phyloP scores from a whole-genome alignment of 1,140 invertebrate species.

The Heliconius hewitsoni region DNA sequence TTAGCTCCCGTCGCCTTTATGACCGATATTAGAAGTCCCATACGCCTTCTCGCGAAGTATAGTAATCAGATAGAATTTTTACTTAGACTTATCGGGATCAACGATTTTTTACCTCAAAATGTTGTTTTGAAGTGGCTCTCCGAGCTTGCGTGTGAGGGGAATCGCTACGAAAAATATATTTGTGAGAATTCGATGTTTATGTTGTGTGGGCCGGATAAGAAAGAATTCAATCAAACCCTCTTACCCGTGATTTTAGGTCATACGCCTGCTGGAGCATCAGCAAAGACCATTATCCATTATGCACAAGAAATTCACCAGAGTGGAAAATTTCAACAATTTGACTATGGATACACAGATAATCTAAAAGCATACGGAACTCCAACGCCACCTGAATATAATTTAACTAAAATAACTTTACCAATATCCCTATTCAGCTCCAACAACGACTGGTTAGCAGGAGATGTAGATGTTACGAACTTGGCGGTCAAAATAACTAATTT shows the following conservation, averaged over 20 bases:
- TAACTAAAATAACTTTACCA: constrained; percentile 85
- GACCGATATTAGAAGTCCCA: constrained; percentile 86
- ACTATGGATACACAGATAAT: constrained; percentile 84
- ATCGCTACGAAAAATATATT: constrained; percentile 82
- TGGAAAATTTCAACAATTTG: constrained; percentile 85
- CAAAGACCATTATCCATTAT: constrained; percentile 88
- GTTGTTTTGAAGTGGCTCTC: constrained; percentile 83
- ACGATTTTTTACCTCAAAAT: constrained; percentile 86
- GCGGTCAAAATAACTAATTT: constrained; percentile 68
- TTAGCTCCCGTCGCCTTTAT: constrained; percentile 90
- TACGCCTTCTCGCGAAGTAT: constrained; percentile 83
- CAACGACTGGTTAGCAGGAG: constrained; percentile 88
- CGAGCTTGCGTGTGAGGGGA: constrained; percentile 83
- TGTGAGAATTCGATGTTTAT: constrained; percentile 86
- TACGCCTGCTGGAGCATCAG: constrained; percentile 91
- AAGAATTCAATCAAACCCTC: constrained; percentile 85
- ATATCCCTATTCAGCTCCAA: constrained; percentile 85
- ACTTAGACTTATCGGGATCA: constrained; percentile 82
- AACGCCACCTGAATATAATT: constrained; percentile 85
- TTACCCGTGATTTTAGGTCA: constrained; percentile 87
- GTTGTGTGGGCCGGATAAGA: constrained; percentile 85
- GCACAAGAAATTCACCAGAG: constrained; percentile 83
- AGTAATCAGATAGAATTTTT: constrained; percentile 83
- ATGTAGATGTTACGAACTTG: constrained; percentile 67
- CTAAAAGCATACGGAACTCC: constrained; percentile 81